Evolutionary conservation across 2,797 vertebrate species (phyloP).

Genomic region (Phrynocephalus vlangalii): DNA sequence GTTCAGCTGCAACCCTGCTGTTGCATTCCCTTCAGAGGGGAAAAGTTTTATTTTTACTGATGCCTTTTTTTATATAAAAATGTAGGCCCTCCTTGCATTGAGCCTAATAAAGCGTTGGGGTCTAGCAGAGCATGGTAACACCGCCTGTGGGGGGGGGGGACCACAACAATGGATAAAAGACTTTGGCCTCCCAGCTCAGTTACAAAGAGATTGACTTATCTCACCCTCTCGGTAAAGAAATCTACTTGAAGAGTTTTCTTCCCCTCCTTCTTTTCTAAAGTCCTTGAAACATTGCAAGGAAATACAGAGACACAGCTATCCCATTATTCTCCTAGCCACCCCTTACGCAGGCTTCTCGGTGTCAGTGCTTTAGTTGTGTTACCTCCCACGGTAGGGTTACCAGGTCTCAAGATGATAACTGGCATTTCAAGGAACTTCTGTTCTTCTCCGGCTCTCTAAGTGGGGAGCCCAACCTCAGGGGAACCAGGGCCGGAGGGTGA

Average conservation of each 20-base stretch:
- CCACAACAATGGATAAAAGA: conserved; percentile 69
- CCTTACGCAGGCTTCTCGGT: conserved; percentile 43
- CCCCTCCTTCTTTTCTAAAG: conserved; percentile 48
- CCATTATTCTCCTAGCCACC: conserved; percentile 59
- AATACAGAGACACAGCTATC: conserved; percentile 57
- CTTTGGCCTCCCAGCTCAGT: conserved; percentile 63
- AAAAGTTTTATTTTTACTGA: rapidly evolving
- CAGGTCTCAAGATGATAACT: no score
- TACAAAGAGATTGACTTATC: conserved; percentile 62
- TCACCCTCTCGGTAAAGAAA: conserved; percentile 72
- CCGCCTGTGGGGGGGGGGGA: conserved; percentile 59
- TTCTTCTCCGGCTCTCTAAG: background rate
- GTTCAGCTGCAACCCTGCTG: no score
- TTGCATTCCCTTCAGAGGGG: background rate
- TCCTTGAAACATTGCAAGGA: conserved; percentile 64
- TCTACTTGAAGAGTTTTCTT: conserved; percentile 67
- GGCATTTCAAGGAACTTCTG: background rate
- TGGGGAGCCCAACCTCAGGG: no score
- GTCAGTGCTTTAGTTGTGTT: conserved; percentile 59
- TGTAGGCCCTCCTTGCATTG: conserved; percentile 62
- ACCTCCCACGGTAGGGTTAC: conserved; percentile 37
- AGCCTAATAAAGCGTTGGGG: conserved; percentile 62
- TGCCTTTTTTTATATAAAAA: conserved; percentile 50
- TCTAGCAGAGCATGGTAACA: conserved; percentile 64
- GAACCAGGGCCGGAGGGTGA: no score